Conservation (phyloP, 2,113 vertebrate species). For the Platycercus adscitus region DNA sequence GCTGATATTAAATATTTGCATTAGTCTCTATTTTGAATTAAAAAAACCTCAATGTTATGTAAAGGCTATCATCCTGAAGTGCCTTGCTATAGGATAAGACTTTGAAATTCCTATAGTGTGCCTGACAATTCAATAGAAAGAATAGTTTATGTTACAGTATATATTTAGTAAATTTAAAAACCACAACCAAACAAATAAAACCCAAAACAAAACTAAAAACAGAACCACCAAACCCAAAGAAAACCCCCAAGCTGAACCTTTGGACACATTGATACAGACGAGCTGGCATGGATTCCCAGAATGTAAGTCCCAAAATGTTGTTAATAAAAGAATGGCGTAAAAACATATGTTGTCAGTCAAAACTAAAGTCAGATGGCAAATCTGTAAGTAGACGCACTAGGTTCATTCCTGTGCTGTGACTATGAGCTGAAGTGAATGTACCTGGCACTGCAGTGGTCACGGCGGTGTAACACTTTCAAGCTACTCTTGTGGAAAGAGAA, state of each 20-base stretch:
- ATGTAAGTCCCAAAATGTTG: background rate
- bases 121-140: background rate
- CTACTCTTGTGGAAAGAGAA: slow-evolving; percentile 37
- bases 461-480: background rate
- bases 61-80: background rate
- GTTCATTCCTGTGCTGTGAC: background rate
- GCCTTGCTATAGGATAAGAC: background rate
- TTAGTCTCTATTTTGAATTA: background rate
- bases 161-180: background rate
- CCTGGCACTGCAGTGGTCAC: background rate
- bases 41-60: background rate
- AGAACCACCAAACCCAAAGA: background rate
- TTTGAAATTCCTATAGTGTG: background rate
- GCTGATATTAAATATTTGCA: background rate
- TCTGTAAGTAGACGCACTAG: background rate
- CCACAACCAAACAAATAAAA: background rate
- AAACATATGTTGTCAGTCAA: background rate
- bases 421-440: background rate
- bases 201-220: background rate
- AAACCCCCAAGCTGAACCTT: background rate
- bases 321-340: background rate
- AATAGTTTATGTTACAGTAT: background rate
- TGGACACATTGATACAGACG: background rate
- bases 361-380: background rate
- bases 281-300: background rate